Conservation (phyloP, 2,797 vertebrate species). For the Allobates femoralis region DNA sequence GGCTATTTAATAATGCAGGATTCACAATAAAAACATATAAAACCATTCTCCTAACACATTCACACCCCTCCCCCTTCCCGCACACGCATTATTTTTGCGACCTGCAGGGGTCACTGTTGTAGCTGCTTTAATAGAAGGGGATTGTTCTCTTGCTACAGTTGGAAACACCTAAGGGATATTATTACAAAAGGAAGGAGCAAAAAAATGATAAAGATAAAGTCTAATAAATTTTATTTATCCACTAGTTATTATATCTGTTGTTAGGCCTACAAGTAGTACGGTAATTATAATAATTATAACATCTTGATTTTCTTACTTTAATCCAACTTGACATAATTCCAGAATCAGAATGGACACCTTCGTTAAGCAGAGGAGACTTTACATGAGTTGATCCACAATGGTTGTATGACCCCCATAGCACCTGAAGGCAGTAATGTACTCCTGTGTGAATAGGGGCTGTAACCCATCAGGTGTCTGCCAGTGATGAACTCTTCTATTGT, state of each 20-base stretch:
- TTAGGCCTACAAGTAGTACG: background rate
- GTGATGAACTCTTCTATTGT: no score
- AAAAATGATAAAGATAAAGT: background rate
- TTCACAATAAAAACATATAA: background rate
- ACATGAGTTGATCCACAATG: no score
- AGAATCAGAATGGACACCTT: background rate
- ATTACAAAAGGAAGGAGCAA: background rate
- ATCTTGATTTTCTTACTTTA: background rate
- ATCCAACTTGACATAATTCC: background rate
- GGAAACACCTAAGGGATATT: background rate
- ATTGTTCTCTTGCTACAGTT: background rate
- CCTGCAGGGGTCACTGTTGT: constrained; percentile 27
- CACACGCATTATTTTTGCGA: background rate
- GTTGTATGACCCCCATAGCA: no score
- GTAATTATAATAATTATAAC: background rate
- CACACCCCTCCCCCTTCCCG: no score
- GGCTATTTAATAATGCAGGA: background rate
- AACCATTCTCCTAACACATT: background rate
- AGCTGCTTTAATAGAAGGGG: background rate
- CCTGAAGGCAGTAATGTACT: no score
- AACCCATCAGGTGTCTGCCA: background rate
- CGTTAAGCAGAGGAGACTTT: no score
- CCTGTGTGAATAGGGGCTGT: no score
- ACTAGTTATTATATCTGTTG: background rate
- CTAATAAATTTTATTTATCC: background rate